These are phyloP conservation scores for Melanargia galathea DNA, from an alignment of 2,888 invertebrate species.

Conservation along the genomic window DNA sequence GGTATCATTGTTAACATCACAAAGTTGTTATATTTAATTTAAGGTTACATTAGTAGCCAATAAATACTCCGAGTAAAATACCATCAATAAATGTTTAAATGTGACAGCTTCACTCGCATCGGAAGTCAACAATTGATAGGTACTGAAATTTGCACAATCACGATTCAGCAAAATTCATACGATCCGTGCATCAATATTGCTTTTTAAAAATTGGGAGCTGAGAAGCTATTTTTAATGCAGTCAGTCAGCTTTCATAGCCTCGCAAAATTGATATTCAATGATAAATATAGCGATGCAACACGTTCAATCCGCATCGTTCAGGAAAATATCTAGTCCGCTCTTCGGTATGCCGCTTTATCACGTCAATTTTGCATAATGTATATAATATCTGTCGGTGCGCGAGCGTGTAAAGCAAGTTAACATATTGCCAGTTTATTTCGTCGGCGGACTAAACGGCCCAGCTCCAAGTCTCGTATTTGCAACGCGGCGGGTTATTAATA, in stretches of 20 bases:
- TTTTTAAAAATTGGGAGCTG: slow-evolving; percentile 20
- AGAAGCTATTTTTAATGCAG: slow-evolving; percentile 23
- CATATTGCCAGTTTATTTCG: slow-evolving; percentile 68
- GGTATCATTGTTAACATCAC: neutral
- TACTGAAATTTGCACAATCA: slow-evolving; percentile 13
- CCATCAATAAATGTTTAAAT: slow-evolving; percentile 2
- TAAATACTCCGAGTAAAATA: neutral
- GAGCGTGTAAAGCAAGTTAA: slow-evolving; percentile 53
- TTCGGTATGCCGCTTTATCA: slow-evolving; percentile 45
- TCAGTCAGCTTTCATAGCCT: slow-evolving; percentile 31
- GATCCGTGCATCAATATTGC: slow-evolving; percentile 15
- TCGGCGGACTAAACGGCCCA: slow-evolving; percentile 67
- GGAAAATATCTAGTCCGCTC: slow-evolving; percentile 41
- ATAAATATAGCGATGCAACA: slow-evolving; percentile 38
- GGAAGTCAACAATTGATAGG: slow-evolving; percentile 13
- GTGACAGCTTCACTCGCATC: slow-evolving; percentile 1
- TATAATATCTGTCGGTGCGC: slow-evolving; percentile 43
- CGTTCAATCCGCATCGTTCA: slow-evolving; percentile 37
- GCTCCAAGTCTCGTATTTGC: slow-evolving; percentile 65
- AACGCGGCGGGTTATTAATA: slow-evolving; percentile 75
- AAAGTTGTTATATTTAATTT: neutral
- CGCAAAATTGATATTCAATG: slow-evolving; percentile 36
- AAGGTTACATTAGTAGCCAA: neutral
- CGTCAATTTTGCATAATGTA: slow-evolving; percentile 48
- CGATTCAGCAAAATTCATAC: slow-evolving; percentile 12